phyloP scores from a whole-genome alignment of 2,888 invertebrate species.

The Lasius platythorax region DNA sequence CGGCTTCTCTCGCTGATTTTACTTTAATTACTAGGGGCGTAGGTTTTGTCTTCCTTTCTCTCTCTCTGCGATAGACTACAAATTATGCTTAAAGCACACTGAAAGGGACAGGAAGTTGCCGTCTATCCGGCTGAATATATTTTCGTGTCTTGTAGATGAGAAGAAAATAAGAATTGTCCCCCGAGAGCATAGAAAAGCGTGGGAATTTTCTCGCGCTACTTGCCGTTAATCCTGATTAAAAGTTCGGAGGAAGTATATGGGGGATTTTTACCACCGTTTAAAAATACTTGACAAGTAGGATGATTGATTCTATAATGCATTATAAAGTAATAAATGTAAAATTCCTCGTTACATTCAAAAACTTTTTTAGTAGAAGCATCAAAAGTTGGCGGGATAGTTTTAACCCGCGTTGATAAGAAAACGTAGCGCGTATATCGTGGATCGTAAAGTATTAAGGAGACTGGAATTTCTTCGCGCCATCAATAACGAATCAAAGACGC shows the following conservation, averaged over 20 bases:
- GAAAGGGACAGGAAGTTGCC: slow-evolving; percentile 20
- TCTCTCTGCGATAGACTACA: slow-evolving; percentile 23
- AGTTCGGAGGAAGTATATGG: neutral
- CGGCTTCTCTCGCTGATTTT: neutral
- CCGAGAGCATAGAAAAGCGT: neutral
- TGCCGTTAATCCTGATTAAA: slow-evolving; percentile 39
- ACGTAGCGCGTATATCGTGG: neutral
- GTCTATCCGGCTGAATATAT: slow-evolving; percentile 29
- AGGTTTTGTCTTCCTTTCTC: neutral
- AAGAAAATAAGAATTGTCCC: slow-evolving; percentile 41
- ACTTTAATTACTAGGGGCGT: slow-evolving; percentile 33
- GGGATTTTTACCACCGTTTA: slow-evolving; percentile 21
- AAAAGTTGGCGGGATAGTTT: slow-evolving; percentile 5
- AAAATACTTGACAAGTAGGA: slow-evolving; percentile 16
- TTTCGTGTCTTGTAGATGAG: slow-evolving; percentile 17
- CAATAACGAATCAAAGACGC: slow-evolving; percentile 47
- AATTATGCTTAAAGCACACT: slow-evolving; percentile 33
- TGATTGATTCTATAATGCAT: neutral
- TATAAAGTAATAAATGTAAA: slow-evolving; percentile 8
- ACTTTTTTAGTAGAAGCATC: slow-evolving; percentile 11
- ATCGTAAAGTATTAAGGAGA: slow-evolving; percentile 17
- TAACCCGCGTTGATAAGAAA: slow-evolving; percentile 1
- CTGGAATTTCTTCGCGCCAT: slow-evolving; percentile 40
- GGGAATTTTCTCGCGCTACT: slow-evolving; percentile 14
- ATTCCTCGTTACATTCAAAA: neutral